Evolutionary conservation across 1,140 invertebrate genomes (phyloP).

Genomic region (Whitmania pigra): DNA sequence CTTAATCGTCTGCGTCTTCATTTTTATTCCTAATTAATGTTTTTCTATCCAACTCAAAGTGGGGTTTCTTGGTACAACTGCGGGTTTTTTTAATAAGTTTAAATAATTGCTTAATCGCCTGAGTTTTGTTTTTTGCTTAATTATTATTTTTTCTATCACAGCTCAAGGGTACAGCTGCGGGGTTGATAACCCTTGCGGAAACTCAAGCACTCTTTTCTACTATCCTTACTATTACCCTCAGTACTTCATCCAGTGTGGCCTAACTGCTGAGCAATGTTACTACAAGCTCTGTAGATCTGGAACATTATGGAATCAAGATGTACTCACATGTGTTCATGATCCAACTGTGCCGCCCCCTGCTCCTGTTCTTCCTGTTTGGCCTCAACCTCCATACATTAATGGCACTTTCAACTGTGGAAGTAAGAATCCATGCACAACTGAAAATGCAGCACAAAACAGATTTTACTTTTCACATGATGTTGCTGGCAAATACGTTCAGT

Average conservation of each 20-base stretch:
- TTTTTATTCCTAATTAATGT: too few relatives aligned
- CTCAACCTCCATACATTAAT: neutral
- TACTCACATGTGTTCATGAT: neutral
- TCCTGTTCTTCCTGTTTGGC: neutral
- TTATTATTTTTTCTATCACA: too few relatives aligned
- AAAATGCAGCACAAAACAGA: neutral
- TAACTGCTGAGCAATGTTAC: neutral
- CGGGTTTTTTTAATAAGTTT: too few relatives aligned
- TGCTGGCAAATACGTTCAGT: slow-evolving; percentile 13
- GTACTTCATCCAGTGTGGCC: neutral
- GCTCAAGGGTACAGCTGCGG: neutral
- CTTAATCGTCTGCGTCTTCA: too few relatives aligned
- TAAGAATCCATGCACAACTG: slow-evolving; percentile 16
- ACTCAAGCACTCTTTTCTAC: neutral
- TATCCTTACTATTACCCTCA: neutral
- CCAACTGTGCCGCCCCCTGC: neutral
- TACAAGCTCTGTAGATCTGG: neutral
- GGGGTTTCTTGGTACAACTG: neutral
- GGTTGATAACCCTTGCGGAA: neutral
- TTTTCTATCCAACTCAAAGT: too few relatives aligned
- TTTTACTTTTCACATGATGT: slow-evolving; percentile 16
- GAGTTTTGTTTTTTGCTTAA: too few relatives aligned
- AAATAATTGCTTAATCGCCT: too few relatives aligned
- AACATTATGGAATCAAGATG: neutral
- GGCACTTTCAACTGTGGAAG: slow-evolving; percentile 11